phyloP scores from a whole-genome alignment of 1,140 invertebrate genomes.

The Caenorhabditis briggsae region DNA sequence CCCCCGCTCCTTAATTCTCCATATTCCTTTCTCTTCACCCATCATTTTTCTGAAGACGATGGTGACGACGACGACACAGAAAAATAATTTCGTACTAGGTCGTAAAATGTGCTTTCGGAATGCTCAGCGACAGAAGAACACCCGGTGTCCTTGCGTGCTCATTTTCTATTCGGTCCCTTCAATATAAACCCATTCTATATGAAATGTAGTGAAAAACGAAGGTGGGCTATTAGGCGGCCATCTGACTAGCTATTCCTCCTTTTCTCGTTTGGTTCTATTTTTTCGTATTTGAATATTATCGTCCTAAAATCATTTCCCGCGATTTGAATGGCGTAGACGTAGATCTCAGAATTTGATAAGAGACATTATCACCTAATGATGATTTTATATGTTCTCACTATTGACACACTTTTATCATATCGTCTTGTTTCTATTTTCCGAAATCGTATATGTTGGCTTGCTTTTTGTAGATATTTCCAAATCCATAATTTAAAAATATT shows the following conservation, averaged over 20 bases:
- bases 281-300: neutral
- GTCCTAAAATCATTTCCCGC: neutral
- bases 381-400: slow-evolving; percentile 2
- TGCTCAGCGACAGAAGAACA: slow-evolving; percentile 5
- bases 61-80: neutral
- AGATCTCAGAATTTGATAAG: slow-evolving; percentile 1
- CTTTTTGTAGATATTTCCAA: too few species aligned
- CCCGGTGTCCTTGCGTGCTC: slow-evolving; percentile 37
- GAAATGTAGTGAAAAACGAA: neutral
- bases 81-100: slow-evolving; percentile 39
- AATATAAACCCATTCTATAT: slow-evolving; percentile 25
- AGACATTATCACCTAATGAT: slow-evolving; percentile 24
- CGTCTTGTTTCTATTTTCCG: neutral
- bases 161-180: slow-evolving; percentile 15
- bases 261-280: neutral
- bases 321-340: neutral
- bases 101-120: slow-evolving; percentile 21
- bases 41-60: slow-evolving; percentile 4
- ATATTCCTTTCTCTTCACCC: neutral
- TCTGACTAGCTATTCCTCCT: neutral
- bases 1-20: neutral
- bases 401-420: slow-evolving; percentile 35
- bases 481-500: too few species aligned
- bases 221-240: slow-evolving; percentile 1
- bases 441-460: neutral